Evolutionary conservation across 2,888 invertebrate species (phyloP).

Genomic region (Elmis aenea): DNA sequence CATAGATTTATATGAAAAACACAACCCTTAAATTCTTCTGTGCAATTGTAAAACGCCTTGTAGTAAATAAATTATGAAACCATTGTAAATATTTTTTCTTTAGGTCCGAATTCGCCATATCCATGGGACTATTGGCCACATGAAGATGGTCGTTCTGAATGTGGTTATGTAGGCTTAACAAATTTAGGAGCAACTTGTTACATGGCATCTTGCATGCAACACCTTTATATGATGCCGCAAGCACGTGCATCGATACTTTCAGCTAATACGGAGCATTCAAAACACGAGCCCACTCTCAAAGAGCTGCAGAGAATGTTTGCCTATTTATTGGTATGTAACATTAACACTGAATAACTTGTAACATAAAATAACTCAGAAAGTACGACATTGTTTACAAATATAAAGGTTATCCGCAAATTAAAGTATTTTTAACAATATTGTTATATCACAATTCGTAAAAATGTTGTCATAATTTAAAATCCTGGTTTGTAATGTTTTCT

Average conservation of each 20-base stretch:
- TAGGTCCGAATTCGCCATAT: constrained; percentile 75
- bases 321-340: constrained; percentile 72
- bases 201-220: constrained; percentile 97
- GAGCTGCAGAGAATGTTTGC: constrained; percentile 95
- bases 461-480: constrained; percentile 1
- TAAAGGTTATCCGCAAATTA: background rate
- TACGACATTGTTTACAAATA: background rate
- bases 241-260: constrained; percentile 78
- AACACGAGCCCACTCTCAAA: constrained; percentile 75
- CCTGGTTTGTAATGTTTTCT: constrained; percentile 15
- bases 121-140: constrained; percentile 99
- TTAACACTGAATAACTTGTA: too few species aligned
- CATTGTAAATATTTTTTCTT: background rate
- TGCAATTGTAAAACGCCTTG: background rate
- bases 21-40: too few species aligned
- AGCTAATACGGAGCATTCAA: constrained; percentile 65
- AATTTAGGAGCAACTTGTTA: constrained; percentile 96
- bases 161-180: constrained; percentile 90
- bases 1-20: too few species aligned
- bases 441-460: background rate
- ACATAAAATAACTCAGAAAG: too few species aligned
- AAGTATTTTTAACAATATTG: background rate
- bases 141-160: constrained; percentile 89
- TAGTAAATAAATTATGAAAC: background rate
- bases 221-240: constrained; percentile 95